Percentiles rank a stretch among this genome's conserved stretches.
These are phyloP conservation scores for Tympanoctomys barrerae DNA, from an alignment of 2,797 vertebrate genomes.

Conservation along the genomic window DNA sequence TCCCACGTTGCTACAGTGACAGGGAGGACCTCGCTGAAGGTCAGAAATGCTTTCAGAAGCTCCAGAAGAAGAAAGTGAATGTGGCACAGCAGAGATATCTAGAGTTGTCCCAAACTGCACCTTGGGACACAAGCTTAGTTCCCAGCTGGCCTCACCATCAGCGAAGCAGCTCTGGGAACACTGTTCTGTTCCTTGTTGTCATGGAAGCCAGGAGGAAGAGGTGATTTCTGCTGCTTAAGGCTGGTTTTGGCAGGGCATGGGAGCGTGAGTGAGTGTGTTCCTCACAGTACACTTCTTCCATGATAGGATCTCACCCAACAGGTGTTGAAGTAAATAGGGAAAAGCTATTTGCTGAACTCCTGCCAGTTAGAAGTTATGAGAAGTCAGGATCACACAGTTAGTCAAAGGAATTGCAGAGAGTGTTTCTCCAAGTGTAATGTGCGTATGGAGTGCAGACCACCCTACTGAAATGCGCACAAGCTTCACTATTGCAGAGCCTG, in stretches of 20 bases:
- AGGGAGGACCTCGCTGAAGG: neutral
- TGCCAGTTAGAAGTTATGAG: neutral
- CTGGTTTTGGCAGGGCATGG: fast-evolving
- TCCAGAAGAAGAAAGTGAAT: neutral
- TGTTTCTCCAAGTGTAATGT: neutral
- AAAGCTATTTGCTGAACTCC: neutral
- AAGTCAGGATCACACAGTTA: neutral
- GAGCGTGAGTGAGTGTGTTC: neutral
- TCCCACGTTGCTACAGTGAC: fast-evolving
- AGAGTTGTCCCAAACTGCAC: neutral
- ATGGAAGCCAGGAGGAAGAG: fast-evolving
- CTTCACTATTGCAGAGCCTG: too few species aligned
- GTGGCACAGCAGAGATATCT: neutral
- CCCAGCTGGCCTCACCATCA: neutral
- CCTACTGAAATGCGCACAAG: neutral
- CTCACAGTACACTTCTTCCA: neutral
- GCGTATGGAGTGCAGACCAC: fast-evolving
- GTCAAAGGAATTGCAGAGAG: neutral
- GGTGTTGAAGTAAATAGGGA: neutral
- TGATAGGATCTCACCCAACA: neutral
- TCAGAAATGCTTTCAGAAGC: neutral
- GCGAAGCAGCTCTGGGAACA: neutral
- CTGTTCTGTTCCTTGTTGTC: neutral
- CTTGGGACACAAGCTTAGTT: neutral
- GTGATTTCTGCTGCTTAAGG: fast-evolving